These are phyloP conservation scores for Tachypleus tridentatus DNA, from an alignment of 1,140 invertebrate species.

Conservation along the genomic window DNA sequence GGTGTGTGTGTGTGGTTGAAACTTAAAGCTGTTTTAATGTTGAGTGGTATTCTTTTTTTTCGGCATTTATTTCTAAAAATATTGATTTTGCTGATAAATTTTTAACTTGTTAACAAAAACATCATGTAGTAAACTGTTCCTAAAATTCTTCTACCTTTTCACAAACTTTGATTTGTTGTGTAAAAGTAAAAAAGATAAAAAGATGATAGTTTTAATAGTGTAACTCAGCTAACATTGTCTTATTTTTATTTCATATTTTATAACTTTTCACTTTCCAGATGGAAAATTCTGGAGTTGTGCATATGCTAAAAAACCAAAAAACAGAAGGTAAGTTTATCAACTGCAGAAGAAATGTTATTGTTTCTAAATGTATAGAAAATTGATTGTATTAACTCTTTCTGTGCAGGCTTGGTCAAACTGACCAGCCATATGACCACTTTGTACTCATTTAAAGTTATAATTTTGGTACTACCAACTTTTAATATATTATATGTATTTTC, in stretches of 20 bases:
- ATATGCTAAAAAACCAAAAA: constrained; percentile 96
- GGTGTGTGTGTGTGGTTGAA: constrained; percentile 34
- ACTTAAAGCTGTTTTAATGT: not conserved
- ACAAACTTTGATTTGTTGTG: not conserved
- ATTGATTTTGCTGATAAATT: too few species aligned
- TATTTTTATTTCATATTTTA: constrained; percentile 6
- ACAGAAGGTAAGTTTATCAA: constrained; percentile 48
- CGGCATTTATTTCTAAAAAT: too few species aligned
- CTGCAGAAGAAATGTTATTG: not conserved
- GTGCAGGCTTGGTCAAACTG: too few species aligned
- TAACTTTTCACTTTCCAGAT: constrained; percentile 48
- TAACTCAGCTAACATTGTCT: not conserved
- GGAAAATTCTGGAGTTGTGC: constrained; percentile 98
- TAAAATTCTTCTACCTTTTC: too few species aligned
- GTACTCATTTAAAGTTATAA: too few species aligned
- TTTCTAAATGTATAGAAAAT: not conserved
- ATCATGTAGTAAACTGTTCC: too few species aligned
- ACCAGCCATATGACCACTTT: too few species aligned
- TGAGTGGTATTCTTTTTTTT: not conserved
- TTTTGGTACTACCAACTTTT: too few species aligned
- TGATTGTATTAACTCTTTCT: constrained; percentile 1
- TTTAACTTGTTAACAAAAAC: too few species aligned
- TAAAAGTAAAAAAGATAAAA: not conserved
- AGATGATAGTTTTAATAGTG: too few species aligned
- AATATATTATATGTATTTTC: too few species aligned